These are phyloP conservation scores for Chorisops tibialis DNA, from an alignment of 2,888 invertebrate species.

Conservation along the genomic window DNA sequence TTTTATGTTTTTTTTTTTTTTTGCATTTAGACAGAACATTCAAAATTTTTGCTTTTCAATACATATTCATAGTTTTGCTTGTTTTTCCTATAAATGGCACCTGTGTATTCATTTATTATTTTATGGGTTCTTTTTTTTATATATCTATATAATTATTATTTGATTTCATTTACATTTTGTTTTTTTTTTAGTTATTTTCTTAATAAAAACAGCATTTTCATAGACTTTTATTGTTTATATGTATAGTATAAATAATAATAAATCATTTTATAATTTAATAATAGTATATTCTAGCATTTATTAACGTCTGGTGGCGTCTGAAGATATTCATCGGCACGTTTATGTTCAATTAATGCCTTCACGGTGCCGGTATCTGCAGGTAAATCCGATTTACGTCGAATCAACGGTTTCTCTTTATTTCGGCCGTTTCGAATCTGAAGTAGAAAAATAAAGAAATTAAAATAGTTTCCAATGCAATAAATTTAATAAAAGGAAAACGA, in stretches of 20 bases:
- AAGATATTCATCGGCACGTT: slow-evolving; percentile 87
- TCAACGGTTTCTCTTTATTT: slow-evolving; percentile 79
- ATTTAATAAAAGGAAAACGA: too few species aligned
- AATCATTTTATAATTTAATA: slow-evolving; percentile 24
- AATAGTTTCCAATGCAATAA: not conserved
- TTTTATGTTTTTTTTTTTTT: too few species aligned
- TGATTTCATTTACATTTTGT: slow-evolving; percentile 19
- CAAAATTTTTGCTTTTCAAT: slow-evolving; percentile 1
- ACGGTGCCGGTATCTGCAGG: slow-evolving; percentile 91
- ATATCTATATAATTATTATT: slow-evolving; percentile 19
- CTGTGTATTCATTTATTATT: slow-evolving; percentile 17
- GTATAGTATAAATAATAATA: slow-evolving; percentile 23
- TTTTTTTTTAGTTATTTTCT: slow-evolving; percentile 4
- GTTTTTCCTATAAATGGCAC: slow-evolving; percentile 29
- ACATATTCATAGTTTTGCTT: slow-evolving; percentile 1
- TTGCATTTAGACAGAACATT: too few species aligned
- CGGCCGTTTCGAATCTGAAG: slow-evolving; percentile 61
- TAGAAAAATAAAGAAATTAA: not conserved
- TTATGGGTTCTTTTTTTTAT: slow-evolving; percentile 2
- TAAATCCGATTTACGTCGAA: slow-evolving; percentile 92
- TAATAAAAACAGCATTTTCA: not conserved
- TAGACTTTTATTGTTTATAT: slow-evolving; percentile 8
- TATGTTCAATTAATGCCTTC: slow-evolving; percentile 87
- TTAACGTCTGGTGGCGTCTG: slow-evolving; percentile 80
- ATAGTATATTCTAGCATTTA: slow-evolving; percentile 65